A percentile compares a stretch with the other conserved stretches of the same genome.
phyloP scores from a whole-genome alignment of 2,797 vertebrate genomes.

The Basileuterus tristriatus region DNA sequence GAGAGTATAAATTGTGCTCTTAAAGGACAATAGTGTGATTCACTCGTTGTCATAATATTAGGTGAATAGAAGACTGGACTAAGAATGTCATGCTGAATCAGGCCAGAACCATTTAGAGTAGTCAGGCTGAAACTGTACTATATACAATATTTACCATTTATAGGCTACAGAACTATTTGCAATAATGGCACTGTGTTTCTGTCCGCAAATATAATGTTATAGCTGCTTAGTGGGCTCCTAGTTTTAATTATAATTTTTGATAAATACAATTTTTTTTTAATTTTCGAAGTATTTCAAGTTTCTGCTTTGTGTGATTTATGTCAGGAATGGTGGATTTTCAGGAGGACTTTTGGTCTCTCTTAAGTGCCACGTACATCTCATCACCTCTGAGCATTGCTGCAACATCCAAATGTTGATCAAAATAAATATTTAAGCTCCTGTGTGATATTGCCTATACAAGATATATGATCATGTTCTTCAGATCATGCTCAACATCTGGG shows the following conservation, averaged over 20 bases:
- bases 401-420: not conserved
- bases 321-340: not conserved
- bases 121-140: not conserved
- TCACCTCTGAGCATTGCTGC: not conserved
- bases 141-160: not conserved
- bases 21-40: not conserved
- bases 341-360: not conserved
- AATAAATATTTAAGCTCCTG: not conserved
- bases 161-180: not conserved
- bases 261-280: not conserved
- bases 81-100: not conserved
- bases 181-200: not conserved
- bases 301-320: not conserved
- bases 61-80: not conserved
- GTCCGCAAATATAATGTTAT: not conserved
- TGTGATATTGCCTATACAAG: not conserved
- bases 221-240: not conserved
- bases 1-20: not conserved
- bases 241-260: not conserved
- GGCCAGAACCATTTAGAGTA: not conserved
- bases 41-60: not conserved
- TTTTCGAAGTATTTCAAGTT: not conserved
- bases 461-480: not conserved
- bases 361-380: not conserved
- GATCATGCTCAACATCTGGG: not conserved